These are phyloP conservation scores for Rousettus madagascariensis DNA, from an alignment of 2,797 vertebrate genomes.

Conservation along the genomic window DNA sequence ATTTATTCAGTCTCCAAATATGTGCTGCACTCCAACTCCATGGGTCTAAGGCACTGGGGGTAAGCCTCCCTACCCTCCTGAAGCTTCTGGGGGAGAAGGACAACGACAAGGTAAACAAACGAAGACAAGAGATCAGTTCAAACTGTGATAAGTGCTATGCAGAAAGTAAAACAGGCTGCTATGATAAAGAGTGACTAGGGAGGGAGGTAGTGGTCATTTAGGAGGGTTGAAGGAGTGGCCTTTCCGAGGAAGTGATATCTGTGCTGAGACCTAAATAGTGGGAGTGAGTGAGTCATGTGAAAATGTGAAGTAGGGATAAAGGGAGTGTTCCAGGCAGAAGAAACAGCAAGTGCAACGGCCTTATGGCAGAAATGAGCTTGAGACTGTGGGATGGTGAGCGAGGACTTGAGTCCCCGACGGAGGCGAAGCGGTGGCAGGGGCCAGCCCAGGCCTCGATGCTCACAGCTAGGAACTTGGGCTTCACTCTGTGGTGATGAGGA, in stretches of 20 bases:
- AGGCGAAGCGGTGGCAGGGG: not conserved
- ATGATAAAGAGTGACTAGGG: not conserved
- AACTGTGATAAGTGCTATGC: not conserved
- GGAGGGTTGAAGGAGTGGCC: not conserved
- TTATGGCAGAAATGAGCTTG: not conserved
- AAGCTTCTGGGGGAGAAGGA: not conserved
- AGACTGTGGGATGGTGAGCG: not conserved
- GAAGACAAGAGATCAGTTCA: not conserved
- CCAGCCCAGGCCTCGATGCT: not conserved
- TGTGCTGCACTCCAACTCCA: not conserved
- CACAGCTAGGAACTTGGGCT: not conserved
- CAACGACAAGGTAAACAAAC: not conserved
- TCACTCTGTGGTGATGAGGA: not conserved
- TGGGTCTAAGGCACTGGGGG: not conserved
- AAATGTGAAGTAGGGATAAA: not conserved
- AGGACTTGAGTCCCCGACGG: not conserved
- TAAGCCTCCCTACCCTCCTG: not conserved
- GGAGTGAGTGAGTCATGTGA: not conserved
- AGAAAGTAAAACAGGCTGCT: not conserved
- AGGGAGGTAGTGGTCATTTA: not conserved
- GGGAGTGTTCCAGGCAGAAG: not conserved
- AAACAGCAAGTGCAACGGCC: not conserved
- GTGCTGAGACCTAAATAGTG: not conserved
- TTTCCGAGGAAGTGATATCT: constrained; percentile 16
- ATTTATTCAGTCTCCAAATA: not conserved